A percentile compares a stretch with the other conserved stretches of the same genome.
Evolutionary conservation across 2,888 invertebrate genomes (phyloP).

Genomic region (Eupeodes luniger): DNA sequence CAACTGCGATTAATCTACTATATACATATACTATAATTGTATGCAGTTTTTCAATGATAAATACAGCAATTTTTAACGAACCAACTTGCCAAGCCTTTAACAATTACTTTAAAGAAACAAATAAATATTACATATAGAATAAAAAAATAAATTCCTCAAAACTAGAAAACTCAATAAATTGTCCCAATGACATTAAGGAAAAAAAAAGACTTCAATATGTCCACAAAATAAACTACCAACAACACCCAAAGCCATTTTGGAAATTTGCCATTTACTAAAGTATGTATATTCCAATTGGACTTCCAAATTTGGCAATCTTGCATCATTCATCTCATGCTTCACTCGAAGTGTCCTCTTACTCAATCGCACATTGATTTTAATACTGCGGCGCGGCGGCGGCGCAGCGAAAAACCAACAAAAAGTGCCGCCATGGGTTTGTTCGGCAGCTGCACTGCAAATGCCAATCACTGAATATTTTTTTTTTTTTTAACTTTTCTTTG

Average conservation of each 20-base stretch:
- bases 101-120: background rate
- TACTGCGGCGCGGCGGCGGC: background rate
- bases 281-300: constrained; percentile 66
- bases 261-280: constrained; percentile 65
- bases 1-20: too few relatives aligned
- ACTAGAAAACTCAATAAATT: constrained; percentile 19
- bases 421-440: constrained; percentile 56
- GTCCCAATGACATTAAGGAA: constrained; percentile 15
- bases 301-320: constrained; percentile 61
- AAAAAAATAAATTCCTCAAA: background rate
- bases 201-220: too few relatives aligned
- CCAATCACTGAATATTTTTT: constrained; percentile 54
- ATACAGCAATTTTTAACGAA: background rate
- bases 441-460: constrained; percentile 70
- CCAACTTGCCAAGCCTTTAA: constrained; percentile 10
- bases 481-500: constrained; percentile 6
- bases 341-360: constrained; percentile 48
- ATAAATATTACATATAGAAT: background rate
- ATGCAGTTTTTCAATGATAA: background rate
- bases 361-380: constrained; percentile 33
- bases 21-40: too few relatives aligned
- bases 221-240: constrained; percentile 56
- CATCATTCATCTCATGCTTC: constrained; percentile 19
- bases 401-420: constrained; percentile 3
- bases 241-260: constrained; percentile 59